A percentile compares a stretch with the other conserved stretches of the same genome.
Evolutionary conservation across 2,888 invertebrate genomes (phyloP).

Genomic region (Magallana nippona): DNA sequence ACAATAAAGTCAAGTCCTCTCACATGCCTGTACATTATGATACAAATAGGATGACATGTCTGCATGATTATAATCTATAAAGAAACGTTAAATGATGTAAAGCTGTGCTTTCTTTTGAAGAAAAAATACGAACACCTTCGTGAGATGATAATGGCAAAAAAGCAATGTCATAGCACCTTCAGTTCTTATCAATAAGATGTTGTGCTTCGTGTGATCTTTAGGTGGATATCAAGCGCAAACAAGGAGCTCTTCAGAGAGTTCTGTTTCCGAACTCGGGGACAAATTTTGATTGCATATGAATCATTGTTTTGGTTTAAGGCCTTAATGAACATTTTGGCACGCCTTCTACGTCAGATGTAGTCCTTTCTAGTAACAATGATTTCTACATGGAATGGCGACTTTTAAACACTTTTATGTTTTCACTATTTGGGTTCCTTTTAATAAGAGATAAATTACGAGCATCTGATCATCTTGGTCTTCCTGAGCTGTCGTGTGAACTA

Average conservation of each 20-base stretch:
- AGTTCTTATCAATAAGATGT: conserved; percentile 16
- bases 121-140: neutral
- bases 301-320: conserved; percentile 25
- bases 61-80: neutral
- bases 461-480: conserved; percentile 22
- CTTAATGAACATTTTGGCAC: conserved; percentile 30
- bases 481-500: neutral
- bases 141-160: conserved; percentile 1
- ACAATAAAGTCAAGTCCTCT: no score
- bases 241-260: neutral
- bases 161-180: conserved; percentile 29
- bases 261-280: neutral
- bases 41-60: no score
- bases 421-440: neutral
- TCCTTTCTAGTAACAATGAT: neutral
- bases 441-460: neutral
- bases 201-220: conserved; percentile 3
- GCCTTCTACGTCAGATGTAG: neutral
- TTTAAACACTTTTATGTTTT: neutral
- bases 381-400: conserved; percentile 11
- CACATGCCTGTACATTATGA: no score
- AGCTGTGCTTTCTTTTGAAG: conserved; percentile 9
- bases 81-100: neutral
- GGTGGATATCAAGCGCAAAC: conserved; percentile 9
- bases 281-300: conserved; percentile 30